phyloP scores from a whole-genome alignment of 1,140 invertebrate species.

The Bombus waltoni region DNA sequence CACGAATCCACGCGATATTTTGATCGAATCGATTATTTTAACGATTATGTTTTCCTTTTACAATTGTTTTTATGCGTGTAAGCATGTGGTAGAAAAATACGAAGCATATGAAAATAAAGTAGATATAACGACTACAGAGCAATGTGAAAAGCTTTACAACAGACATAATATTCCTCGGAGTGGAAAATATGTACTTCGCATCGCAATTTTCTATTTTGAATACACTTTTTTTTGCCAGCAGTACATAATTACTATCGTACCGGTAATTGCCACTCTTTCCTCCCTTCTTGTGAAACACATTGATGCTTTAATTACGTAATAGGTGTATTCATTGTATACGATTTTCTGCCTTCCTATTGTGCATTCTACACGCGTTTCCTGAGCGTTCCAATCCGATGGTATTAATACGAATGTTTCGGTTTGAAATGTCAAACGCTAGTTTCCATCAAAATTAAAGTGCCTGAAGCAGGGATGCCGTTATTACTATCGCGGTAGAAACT shows the following conservation, averaged over 20 bases:
- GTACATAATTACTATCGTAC: not conserved
- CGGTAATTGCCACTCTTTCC: not conserved
- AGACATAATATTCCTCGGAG: not conserved
- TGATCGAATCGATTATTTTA: no score
- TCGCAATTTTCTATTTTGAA: not conserved
- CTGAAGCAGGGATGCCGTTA: not conserved
- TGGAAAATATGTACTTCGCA: not conserved
- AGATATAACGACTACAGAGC: not conserved
- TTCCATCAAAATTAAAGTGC: constrained; percentile 6
- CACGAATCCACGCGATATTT: no score
- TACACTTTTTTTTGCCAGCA: not conserved
- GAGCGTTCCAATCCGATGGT: not conserved
- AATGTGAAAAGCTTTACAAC: not conserved
- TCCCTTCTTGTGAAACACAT: not conserved
- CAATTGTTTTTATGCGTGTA: no score
- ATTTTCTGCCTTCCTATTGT: not conserved
- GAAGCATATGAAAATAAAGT: not conserved
- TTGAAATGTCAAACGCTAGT: not conserved
- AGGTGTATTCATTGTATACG: not conserved
- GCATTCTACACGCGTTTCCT: not conserved
- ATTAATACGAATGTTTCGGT: not conserved
- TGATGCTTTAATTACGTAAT: not conserved
- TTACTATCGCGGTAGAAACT: not conserved
- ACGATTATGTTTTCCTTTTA: no score
- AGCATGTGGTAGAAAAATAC: no score